These are phyloP conservation scores for Sebastes nivosus DNA, from an alignment of 2,797 vertebrate species.

Conservation along the genomic window DNA sequence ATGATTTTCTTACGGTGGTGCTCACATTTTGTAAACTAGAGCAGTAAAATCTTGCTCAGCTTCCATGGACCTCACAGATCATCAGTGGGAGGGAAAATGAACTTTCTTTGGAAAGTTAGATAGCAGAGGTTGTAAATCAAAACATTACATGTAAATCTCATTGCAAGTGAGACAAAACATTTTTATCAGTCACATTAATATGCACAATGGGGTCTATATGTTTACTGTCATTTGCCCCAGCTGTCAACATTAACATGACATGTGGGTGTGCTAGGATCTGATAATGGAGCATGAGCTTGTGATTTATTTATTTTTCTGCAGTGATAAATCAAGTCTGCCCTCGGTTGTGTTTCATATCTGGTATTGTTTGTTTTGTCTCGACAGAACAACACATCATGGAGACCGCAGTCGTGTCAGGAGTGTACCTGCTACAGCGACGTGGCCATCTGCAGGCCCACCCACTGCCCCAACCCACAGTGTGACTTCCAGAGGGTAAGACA, in stretches of 20 bases:
- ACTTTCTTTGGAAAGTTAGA: neutral
- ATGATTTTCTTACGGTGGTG: conserved; percentile 3
- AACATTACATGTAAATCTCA: neutral
- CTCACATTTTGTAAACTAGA: neutral
- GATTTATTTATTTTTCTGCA: neutral
- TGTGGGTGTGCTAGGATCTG: neutral
- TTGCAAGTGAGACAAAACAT: neutral
- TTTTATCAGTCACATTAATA: neutral
- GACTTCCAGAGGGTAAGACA: conserved; percentile 87
- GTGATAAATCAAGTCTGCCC: neutral
- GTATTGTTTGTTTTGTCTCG: conserved; percentile 49
- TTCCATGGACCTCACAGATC: neutral
- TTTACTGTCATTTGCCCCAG: neutral
- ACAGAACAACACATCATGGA: conserved; percentile 91
- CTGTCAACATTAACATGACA: conserved; percentile 30
- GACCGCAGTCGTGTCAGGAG: conserved; percentile 87
- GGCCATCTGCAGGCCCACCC: conserved; percentile 81
- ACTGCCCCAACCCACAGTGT: conserved; percentile 88
- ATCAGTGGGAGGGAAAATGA: neutral
- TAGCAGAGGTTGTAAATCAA: neutral
- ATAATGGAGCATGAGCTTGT: neutral
- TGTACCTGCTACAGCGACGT: conserved; percentile 86
- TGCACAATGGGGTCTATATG: neutral
- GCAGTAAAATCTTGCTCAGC: neutral
- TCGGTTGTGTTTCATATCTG: neutral